phyloP scores from a whole-genome alignment of 2,888 invertebrate species.

The Erynnis tages region DNA sequence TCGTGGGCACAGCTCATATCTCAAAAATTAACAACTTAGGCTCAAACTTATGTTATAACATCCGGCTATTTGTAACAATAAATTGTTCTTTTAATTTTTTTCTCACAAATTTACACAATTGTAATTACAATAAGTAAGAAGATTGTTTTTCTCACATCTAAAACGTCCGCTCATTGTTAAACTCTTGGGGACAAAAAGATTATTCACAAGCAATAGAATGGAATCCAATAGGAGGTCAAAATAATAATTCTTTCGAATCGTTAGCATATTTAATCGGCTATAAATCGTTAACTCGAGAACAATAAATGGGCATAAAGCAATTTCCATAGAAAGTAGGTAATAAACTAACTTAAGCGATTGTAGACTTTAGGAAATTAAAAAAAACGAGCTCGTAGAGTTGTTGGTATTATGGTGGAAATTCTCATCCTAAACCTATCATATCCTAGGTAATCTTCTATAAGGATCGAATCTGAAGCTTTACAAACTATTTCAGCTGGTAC shows the following conservation, averaged over 20 bases:
- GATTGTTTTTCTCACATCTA: constrained; percentile 59
- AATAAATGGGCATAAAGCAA: constrained; percentile 16
- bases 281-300: constrained; percentile 10
- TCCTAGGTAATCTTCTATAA: no score
- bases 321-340: constrained; percentile 10
- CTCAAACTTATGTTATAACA: constrained; percentile 4
- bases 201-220: constrained; percentile 32
- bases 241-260: constrained; percentile 25
- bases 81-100: constrained; percentile 49
- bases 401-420: no score
- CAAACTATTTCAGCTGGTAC: no score
- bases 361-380: no score
- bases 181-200: constrained; percentile 33
- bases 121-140: constrained; percentile 40
- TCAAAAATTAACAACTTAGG: constrained; percentile 7
- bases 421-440: no score
- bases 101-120: constrained; percentile 41
- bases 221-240: constrained; percentile 27
- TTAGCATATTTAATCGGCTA: constrained; percentile 26
- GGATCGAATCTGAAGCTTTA: no score
- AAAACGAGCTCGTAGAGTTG: no score
- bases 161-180: constrained; percentile 68
- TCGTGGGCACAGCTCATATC: no score
- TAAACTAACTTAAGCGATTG: constrained; percentile 2
- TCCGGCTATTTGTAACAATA: constrained; percentile 30